Evolutionary conservation across 2,113 vertebrate species (phyloP).

Genomic region (Trematocara unimaculatum): DNA sequence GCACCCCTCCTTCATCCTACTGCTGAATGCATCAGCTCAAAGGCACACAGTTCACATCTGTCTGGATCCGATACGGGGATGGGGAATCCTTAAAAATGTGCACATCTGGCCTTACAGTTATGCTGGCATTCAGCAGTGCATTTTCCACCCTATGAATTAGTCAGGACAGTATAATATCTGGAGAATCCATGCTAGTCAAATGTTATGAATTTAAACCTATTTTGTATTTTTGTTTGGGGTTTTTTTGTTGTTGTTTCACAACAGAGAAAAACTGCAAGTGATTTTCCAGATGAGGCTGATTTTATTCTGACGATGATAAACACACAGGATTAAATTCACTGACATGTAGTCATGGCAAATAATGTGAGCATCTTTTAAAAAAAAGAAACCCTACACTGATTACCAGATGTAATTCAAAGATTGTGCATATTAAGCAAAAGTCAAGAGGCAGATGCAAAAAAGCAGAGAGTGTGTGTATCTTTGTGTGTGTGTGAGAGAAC

Average conservation of each 20-base stretch:
- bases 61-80: constrained; percentile 34
- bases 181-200: not conserved
- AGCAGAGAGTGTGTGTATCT: not conserved
- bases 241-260: not conserved
- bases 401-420: not conserved
- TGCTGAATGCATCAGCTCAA: constrained; percentile 50
- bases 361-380: not conserved
- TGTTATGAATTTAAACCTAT: not conserved
- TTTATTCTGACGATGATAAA: not conserved
- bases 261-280: not conserved
- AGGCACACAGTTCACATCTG: constrained; percentile 50
- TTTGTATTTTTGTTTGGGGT: not conserved
- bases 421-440: not conserved
- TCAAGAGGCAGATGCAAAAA: not conserved
- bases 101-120: constrained; percentile 45
- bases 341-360: not conserved
- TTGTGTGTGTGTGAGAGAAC: not conserved
- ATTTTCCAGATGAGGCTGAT: not conserved
- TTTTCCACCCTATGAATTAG: not conserved
- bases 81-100: constrained; percentile 26
- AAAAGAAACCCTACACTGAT: not conserved
- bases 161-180: not conserved
- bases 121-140: not conserved
- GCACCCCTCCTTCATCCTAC: not conserved
- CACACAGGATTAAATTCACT: not conserved